Base-by-base conservation (phyloP, 2,797 vertebrate species). In the Rhynchonycteris naso region DNA sequence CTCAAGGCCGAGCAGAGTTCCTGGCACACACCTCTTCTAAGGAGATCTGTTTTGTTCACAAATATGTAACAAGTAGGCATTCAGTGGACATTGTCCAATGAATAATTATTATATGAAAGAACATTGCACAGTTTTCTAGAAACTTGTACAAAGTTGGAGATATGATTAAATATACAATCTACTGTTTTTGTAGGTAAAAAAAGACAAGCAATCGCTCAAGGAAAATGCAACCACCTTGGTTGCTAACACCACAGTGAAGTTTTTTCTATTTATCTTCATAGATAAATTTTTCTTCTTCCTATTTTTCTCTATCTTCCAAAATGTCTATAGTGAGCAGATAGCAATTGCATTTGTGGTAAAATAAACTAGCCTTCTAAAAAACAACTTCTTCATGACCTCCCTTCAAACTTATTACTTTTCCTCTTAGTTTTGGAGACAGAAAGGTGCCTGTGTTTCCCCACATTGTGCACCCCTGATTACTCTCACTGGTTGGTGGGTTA, bases 291-390 rank as follows among this genome's bases (percentile, higher is more conserved):
- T 50, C 66, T 85, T 88, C 50, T 88, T 90, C 58, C 66, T 83
- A 68, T 7, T 65, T 79, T 59, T 88, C 63, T 93, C 0, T 91
- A 58, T 82, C 91, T 94, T 87, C 61, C 21, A 78, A 91, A 94
- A 72, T 76, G 58, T 85, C 68, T 85, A 54, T 56, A 76, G 50
- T 47, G 52, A 96, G n/a, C 50, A 95, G 21, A 35, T 8, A 52
- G 2, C 50, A 56, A 85, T 63, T 86, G 11, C 21, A 38, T 66
- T 91, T 85, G 30, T 38, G 52, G 13, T 30, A 75, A 90, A 89
- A 24, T 71, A 83, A 92, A 58, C 59, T 47, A 75, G 38, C 1
- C n/a, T 79, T 82, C 56, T 68, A 19, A 90, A 92, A 88, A 54
- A 65, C 52, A 54, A 65, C 43, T 92, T 92, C 19, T 81, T 75